phyloP scores from a whole-genome alignment of 2,797 vertebrate genomes.

The Halcyon smyrnensis region DNA sequence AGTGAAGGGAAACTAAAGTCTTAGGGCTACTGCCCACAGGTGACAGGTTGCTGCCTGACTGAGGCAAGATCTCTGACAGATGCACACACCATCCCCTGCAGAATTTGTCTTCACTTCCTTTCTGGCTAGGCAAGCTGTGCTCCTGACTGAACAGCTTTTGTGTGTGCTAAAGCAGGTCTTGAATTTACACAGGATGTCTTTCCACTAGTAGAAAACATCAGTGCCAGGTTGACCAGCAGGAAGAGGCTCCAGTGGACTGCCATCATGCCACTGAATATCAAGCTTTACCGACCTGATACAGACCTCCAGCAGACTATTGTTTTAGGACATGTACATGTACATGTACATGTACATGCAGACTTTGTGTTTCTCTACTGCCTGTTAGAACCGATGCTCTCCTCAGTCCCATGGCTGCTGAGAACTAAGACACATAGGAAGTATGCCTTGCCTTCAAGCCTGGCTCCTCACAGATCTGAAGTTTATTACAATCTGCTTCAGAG shows the following conservation, averaged over 20 bases:
- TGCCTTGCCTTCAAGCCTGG: not conserved
- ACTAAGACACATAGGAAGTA: not conserved
- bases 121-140: not conserved
- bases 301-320: too few relatives aligned
- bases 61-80: not conserved
- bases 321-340: fast-evolving
- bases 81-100: not conserved
- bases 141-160: not conserved
- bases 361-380: not conserved
- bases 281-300: not conserved
- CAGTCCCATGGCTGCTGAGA: not conserved
- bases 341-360: fast-evolving
- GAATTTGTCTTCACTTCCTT: not conserved
- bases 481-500: not conserved
- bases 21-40: not conserved
- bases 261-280: not conserved
- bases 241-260: not conserved
- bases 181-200: not conserved
- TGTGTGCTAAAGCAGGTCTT: not conserved
- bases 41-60: not conserved
- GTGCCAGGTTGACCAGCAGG: not conserved
- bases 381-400: not conserved
- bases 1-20: not conserved
- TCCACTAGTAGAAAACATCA: not conserved
- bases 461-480: not conserved